Conservation (phyloP, 2,797 vertebrate genomes). For the Silurus lanzhouensis region DNA sequence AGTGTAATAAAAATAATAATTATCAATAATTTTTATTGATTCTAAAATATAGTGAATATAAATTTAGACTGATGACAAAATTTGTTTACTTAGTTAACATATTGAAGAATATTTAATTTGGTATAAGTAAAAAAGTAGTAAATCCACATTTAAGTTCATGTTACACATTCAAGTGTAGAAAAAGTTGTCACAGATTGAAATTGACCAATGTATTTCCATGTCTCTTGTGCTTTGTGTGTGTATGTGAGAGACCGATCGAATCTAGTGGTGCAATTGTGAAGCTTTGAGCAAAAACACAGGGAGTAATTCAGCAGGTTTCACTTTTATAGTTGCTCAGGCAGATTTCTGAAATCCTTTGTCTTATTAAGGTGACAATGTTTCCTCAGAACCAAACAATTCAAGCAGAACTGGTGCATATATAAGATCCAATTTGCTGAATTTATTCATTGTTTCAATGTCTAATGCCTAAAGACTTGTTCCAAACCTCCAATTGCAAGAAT, state of each 20-base stretch:
- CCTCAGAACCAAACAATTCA: slow-evolving; percentile 32
- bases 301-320: slow-evolving; percentile 18
- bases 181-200: neutral
- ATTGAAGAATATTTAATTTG: neutral
- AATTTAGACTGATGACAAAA: neutral
- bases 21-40: neutral
- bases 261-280: slow-evolving; percentile 10
- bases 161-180: neutral
- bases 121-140: neutral
- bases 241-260: too few species aligned
- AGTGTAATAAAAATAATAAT: neutral
- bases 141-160: neutral
- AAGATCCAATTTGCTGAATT: slow-evolving; percentile 40
- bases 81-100: neutral
- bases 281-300: neutral
- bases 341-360: slow-evolving; percentile 29
- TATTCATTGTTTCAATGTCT: slow-evolving; percentile 35
- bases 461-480: neutral
- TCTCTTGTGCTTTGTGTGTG: neutral
- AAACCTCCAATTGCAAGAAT: neutral
- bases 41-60: neutral
- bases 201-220: neutral
- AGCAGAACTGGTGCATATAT: slow-evolving; percentile 17
- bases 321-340: slow-evolving; percentile 26
- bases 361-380: slow-evolving; percentile 42